Conservation (phyloP, 2,113 vertebrate species). For the Elachura formosa region DNA sequence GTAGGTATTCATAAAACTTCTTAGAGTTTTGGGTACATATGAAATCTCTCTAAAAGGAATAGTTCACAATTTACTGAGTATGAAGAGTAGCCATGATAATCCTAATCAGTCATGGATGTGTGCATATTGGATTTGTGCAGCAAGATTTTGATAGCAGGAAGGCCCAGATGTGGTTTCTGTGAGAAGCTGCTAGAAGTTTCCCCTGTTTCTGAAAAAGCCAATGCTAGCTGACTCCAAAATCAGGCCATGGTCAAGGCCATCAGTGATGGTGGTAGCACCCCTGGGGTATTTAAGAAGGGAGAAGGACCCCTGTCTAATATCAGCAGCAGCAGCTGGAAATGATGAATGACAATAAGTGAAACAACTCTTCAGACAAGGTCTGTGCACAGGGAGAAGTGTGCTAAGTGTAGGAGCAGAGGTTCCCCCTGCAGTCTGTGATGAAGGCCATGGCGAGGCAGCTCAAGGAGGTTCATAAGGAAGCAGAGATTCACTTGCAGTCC, state of each 20-base stretch:
- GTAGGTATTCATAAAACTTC: background rate
- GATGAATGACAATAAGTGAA: background rate
- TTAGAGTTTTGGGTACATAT: background rate
- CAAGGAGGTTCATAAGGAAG: fast-evolving
- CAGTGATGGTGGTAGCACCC: background rate
- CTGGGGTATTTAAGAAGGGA: background rate
- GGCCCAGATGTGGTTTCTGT: background rate
- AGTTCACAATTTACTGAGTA: background rate
- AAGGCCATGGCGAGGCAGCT: background rate
- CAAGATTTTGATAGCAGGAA: background rate
- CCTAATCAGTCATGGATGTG: background rate
- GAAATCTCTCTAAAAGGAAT: background rate
- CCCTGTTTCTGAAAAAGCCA: background rate
- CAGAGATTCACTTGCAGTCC: background rate
- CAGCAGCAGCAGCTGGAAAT: too few species aligned
- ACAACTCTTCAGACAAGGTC: background rate
- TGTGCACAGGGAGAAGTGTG: background rate
- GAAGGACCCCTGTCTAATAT: fast-evolving
- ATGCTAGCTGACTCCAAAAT: background rate
- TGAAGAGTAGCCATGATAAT: background rate
- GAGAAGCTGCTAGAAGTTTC: background rate
- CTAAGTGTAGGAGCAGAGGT: fast-evolving
- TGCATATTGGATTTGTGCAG: background rate
- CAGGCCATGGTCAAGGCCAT: too few species aligned
- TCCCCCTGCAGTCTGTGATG: fast-evolving